Conservation (phyloP, 2,797 vertebrate species). For the Clarias platycephalus region DNA sequence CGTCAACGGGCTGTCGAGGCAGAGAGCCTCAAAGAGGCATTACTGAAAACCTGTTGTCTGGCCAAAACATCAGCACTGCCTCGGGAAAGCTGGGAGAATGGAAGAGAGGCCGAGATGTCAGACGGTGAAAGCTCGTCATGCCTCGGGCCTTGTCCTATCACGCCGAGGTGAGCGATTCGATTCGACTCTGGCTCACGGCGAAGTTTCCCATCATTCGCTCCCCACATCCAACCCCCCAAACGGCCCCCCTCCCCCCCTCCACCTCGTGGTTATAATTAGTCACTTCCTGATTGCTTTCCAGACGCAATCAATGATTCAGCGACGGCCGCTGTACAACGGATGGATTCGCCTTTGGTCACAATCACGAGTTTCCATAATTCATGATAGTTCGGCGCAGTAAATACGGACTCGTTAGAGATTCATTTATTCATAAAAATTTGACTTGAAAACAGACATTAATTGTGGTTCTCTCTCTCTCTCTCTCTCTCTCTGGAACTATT, state of each 20-base stretch:
- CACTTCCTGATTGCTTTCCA: slow-evolving; percentile 48
- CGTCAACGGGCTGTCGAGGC: slow-evolving; percentile 69
- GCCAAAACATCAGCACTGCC: slow-evolving; percentile 41
- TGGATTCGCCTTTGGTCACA: slow-evolving; percentile 44
- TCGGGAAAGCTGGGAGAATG: slow-evolving; percentile 34
- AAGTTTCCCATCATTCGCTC: slow-evolving; percentile 17
- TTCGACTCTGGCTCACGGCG: slow-evolving; percentile 7
- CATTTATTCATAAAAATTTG: slow-evolving; percentile 40
- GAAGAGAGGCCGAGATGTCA: slow-evolving; percentile 37
- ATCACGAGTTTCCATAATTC: slow-evolving; percentile 41
- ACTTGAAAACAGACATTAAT: slow-evolving; percentile 45
- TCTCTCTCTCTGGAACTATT: not conserved
- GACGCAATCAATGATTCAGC: slow-evolving; percentile 42
- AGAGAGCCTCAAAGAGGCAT: slow-evolving; percentile 63
- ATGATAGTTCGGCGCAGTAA: slow-evolving; percentile 38
- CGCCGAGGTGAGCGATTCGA: not conserved
- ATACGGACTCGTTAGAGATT: slow-evolving; percentile 37
- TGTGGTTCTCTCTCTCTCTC: slow-evolving; percentile 4
- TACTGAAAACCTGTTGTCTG: slow-evolving; percentile 62
- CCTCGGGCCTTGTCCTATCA: slow-evolving; percentile 30
- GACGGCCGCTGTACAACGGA: slow-evolving; percentile 5
- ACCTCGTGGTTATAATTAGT: slow-evolving; percentile 32
- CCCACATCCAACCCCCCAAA: no score
- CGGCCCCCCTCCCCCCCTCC: not conserved
- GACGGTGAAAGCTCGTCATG: slow-evolving; percentile 7